Evolutionary conservation across 1,140 invertebrate species (phyloP).

Genomic region (Philopotamus ludificatus): DNA sequence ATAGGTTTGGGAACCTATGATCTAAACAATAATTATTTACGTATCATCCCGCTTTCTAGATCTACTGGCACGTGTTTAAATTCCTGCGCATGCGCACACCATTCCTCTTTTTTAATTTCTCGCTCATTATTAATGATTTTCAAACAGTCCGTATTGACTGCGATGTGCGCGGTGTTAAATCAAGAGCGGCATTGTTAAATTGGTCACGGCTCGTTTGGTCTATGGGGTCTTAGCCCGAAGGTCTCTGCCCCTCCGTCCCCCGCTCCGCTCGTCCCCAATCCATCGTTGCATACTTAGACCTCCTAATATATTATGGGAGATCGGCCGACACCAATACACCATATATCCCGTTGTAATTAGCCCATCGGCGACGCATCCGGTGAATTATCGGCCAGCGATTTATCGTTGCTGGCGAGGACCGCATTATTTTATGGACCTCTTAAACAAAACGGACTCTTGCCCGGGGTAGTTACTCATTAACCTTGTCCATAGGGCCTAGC

Average conservation of each 20-base stretch:
- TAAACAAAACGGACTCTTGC: slow-evolving; percentile 1
- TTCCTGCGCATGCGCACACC: no score
- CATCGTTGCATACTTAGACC: background rate
- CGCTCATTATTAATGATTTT: no score
- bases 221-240: background rate
- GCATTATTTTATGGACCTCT: slow-evolving; percentile 13
- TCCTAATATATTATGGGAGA: slow-evolving; percentile 8
- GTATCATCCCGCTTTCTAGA: no score
- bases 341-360: slow-evolving; percentile 13
- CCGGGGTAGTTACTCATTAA: slow-evolving; percentile 1
- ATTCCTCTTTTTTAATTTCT: no score
- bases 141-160: no score
- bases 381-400: slow-evolving; percentile 4
- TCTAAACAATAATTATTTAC: no score
- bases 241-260: background rate
- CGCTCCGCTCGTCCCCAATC: no score
- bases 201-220: background rate
- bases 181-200: background rate
- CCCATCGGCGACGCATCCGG: background rate
- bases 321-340: slow-evolving; percentile 6
- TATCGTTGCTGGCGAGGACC: background rate
- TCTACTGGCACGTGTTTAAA: no score
- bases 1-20: no score
- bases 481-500: background rate
- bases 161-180: no score